Conservation (phyloP, 2,797 vertebrate genomes). For the Pseudomugil gertrudae region DNA sequence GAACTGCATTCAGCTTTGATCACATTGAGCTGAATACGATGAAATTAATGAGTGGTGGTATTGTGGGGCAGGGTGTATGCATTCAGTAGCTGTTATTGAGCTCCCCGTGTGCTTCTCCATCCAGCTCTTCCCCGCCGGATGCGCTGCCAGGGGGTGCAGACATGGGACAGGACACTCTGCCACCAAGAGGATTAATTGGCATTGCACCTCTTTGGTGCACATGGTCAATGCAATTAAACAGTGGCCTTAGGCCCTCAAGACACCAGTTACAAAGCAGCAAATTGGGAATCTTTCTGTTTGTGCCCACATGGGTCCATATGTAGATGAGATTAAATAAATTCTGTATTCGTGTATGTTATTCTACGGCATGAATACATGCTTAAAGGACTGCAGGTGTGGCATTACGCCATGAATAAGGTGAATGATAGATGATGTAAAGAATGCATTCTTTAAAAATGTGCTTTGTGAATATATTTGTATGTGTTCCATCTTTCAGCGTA, state of each 20-base stretch:
- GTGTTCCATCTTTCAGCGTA: slow-evolving; percentile 29
- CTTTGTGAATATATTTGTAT: slow-evolving; percentile 27
- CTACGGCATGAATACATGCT: slow-evolving; percentile 14
- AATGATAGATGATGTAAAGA: slow-evolving; percentile 1
- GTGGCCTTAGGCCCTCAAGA: slow-evolving; percentile 73
- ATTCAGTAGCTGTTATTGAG: slow-evolving; percentile 61
- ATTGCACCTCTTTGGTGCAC: slow-evolving; percentile 75
- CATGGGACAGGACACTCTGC: slow-evolving; percentile 56
- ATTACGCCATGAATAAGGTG: slow-evolving; percentile 9
- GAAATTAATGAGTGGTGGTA: slow-evolving; percentile 55
- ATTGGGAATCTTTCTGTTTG: slow-evolving; percentile 54
- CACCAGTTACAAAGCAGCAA: slow-evolving; percentile 69
- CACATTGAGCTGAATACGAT: slow-evolving; percentile 44
- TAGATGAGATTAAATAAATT: slow-evolving; percentile 45
- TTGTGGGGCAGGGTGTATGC: slow-evolving; percentile 40
- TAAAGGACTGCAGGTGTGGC: slow-evolving; percentile 19
- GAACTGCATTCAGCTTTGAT: slow-evolving; percentile 16
- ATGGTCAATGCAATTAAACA: slow-evolving; percentile 81
- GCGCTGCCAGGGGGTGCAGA: slow-evolving; percentile 57
- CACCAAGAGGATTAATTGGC: slow-evolving; percentile 77
- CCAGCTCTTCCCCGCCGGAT: slow-evolving; percentile 61
- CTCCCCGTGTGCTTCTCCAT: slow-evolving; percentile 41
- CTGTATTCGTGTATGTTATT: slow-evolving; percentile 35
- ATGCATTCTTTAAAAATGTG: not conserved
- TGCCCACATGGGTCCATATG: slow-evolving; percentile 33